Base-by-base conservation (phyloP, 2,888 invertebrate genomes). In the Operophtera brumata region DNA sequence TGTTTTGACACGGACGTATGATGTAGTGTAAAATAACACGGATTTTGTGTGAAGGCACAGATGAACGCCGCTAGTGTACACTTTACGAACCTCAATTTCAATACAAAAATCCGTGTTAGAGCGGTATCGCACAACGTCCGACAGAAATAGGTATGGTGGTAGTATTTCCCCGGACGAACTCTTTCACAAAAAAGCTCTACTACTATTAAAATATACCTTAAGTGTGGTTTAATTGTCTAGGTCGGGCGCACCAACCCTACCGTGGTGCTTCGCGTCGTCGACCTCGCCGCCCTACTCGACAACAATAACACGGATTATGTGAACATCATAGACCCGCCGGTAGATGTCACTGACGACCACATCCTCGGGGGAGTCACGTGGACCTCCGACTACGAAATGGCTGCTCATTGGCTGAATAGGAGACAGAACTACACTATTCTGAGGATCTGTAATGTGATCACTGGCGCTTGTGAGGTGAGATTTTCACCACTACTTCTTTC, bases 321-420 rank as follows among this genome's bases (percentile, higher is more conserved):
- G 52, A 73, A 67, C 0, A 77, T 70, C 0, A 64, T 92, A 25
- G 70, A 73, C 1, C 89, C 93, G 0, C 92, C 93, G 0, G 90
- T 89, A 0, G 74, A 71, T 0, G 92, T 92, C 0, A 85, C 92
- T 0, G 67, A 77, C 0, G 94, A 95, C 72, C 92, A 94, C 62
- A 92, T 96, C 45, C 78, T 96, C 10, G 93, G 92, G 46, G 92
- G 92, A 3, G 94, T 97, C 0, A 88, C 86, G 0, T 98, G 97
- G 97, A 90, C 93, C 12, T 92, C 92, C 5, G 88, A 91, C 35
- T 83, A 87, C 0, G 92, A 93, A 45, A 77, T 97, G 2, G 91
- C 93, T 0, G 94, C 94, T 0, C 92, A 95, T 32, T 97, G 97
- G 94, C 89, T 96, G 57, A 97, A 97, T 77, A 92, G 98, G 28